Evolutionary conservation across 2,113 vertebrate genomes (phyloP).

Genomic region (Chlorodrepanis virens): DNA sequence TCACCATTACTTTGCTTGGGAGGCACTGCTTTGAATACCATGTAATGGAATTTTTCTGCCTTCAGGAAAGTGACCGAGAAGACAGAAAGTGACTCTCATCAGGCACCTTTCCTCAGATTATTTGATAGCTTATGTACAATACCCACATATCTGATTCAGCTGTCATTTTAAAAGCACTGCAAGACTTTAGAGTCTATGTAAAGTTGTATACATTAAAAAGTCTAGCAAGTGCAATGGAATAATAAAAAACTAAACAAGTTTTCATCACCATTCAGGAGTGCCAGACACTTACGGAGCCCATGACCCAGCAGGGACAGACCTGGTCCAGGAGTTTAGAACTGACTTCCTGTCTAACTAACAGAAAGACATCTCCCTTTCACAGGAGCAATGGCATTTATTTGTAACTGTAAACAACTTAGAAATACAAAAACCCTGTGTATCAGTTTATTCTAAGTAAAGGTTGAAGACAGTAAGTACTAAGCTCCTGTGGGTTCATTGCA

Average conservation of each 20-base stretch:
- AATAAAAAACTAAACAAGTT: not conserved
- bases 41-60: not conserved
- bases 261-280: not conserved
- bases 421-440: not conserved
- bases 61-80: not conserved
- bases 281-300: not conserved
- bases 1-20: not conserved
- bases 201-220: not conserved
- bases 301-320: not conserved
- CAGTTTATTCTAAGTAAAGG: not conserved
- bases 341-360: not conserved
- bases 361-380: not conserved
- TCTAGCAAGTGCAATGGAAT: not conserved
- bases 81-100: rapidly evolving
- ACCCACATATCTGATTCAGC: not conserved
- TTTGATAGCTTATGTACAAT: not conserved
- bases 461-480: not conserved
- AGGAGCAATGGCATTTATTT: not conserved
- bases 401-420: not conserved
- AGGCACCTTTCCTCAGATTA: not conserved
- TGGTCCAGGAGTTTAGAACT: not conserved
- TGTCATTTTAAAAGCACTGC: not conserved
- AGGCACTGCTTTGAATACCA: not conserved
- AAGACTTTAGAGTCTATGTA: not conserved
- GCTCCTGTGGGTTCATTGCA: not conserved